Evolutionary conservation across 2,797 vertebrate genomes (phyloP).

Genomic region (Pangasius macronema): DNA sequence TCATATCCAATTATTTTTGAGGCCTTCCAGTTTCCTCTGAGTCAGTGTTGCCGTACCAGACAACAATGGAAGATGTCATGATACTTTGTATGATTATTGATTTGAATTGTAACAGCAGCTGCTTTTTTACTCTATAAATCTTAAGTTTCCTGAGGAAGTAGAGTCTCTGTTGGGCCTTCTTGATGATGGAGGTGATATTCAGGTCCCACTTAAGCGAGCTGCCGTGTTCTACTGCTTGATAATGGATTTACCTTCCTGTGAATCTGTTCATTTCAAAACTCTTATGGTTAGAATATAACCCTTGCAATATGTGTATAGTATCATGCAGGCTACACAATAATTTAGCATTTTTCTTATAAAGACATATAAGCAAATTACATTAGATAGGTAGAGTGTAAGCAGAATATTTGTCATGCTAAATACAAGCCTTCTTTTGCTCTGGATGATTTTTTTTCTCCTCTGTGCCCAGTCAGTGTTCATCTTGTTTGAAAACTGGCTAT

Average conservation of each 20-base stretch:
- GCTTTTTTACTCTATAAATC: neutral
- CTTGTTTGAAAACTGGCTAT: neutral
- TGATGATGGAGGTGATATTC: neutral
- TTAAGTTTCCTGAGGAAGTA: neutral
- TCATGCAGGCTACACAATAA: neutral
- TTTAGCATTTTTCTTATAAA: neutral
- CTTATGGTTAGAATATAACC: neutral
- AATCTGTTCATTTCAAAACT: neutral
- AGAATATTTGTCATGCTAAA: neutral
- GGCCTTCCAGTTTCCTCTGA: neutral
- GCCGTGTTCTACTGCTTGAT: neutral
- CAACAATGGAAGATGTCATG: neutral
- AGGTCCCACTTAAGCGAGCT: neutral
- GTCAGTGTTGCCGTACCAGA: neutral
- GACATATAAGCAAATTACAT: neutral
- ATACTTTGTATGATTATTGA: neutral
- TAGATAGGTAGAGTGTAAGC: neutral
- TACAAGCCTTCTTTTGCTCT: neutral
- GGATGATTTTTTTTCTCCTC: neutral
- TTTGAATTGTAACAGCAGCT: neutral
- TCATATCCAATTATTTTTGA: neutral
- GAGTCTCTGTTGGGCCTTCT: neutral
- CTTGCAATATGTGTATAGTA: neutral
- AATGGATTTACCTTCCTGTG: neutral
- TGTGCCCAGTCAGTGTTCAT: neutral